Conservation (phyloP, 2,113 vertebrate species). For the Catagonus wagneri region DNA sequence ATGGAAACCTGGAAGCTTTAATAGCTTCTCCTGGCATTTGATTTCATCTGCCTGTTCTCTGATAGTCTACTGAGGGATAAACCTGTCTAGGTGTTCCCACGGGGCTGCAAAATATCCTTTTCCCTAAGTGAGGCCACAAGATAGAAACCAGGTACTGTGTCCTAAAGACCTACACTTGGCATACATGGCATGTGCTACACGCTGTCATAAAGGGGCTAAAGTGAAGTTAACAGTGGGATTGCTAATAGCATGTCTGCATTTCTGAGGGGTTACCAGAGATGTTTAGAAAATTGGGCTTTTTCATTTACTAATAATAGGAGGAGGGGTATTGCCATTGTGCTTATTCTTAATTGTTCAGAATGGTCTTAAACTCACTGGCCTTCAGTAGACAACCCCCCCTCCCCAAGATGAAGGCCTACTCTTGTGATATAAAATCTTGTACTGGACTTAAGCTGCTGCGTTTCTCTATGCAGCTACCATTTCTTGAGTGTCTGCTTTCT, state of each 20-base stretch:
- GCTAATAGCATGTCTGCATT: neutral
- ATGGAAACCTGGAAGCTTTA: neutral
- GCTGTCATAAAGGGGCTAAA: neutral
- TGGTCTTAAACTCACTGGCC: constrained; percentile 30
- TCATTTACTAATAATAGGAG: neutral
- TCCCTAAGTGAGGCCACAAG: neutral
- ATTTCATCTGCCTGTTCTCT: constrained; percentile 19
- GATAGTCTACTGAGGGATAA: neutral
- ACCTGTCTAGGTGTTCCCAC: neutral
- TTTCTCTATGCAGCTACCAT: neutral
- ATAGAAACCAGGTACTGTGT: constrained; percentile 25
- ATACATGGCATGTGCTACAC: neutral
- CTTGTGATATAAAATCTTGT: neutral
- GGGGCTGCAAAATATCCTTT: neutral
- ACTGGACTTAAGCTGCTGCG: neutral
- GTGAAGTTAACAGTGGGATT: constrained; percentile 27
- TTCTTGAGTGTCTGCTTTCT: constrained; percentile 6
- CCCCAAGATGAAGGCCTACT: neutral
- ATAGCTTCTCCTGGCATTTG: neutral
- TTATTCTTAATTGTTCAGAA: constrained; percentile 46
- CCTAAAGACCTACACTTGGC: neutral
- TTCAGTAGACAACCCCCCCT: neutral
- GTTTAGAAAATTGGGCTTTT: constrained; percentile 37
- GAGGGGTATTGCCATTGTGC: neutral
- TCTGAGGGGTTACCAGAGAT: neutral